These are phyloP conservation scores for Toxotes jaculatrix DNA, from an alignment of 2,113 vertebrate genomes.

Conservation along the genomic window DNA sequence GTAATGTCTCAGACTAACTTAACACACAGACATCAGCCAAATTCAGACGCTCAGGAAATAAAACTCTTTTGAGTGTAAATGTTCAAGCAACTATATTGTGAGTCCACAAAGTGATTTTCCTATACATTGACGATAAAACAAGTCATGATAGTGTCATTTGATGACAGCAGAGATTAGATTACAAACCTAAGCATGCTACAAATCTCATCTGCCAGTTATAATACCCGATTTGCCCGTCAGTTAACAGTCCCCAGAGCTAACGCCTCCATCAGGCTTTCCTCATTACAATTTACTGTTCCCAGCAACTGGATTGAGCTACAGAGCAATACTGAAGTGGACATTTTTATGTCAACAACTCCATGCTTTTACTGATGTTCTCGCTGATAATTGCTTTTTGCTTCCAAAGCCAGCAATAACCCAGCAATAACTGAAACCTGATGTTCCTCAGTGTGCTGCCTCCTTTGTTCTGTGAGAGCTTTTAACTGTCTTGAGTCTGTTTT, in stretches of 20 bases:
- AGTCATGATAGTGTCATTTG: constrained; percentile 49
- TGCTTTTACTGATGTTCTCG: constrained; percentile 67
- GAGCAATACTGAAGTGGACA: constrained; percentile 70
- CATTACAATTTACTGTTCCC: constrained; percentile 77
- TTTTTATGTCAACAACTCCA: constrained; percentile 76
- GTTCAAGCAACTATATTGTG: neutral
- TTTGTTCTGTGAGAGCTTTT: constrained; percentile 60
- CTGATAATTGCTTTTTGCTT: constrained; percentile 73
- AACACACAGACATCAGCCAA: neutral
- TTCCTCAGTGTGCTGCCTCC: constrained; percentile 49
- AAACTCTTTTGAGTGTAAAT: constrained; percentile 21
- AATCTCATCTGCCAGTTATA: constrained; percentile 73
- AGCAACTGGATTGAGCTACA: constrained; percentile 68
- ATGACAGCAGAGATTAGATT: constrained; percentile 66
- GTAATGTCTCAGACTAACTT: neutral
- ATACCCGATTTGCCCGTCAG: constrained; percentile 67
- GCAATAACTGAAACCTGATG: constrained; percentile 68
- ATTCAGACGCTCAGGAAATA: constrained; percentile 13
- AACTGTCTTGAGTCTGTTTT: constrained; percentile 51
- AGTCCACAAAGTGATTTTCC: constrained; percentile 38
- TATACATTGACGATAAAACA: constrained; percentile 43
- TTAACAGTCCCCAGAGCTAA: constrained; percentile 74
- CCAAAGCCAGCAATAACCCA: constrained; percentile 66
- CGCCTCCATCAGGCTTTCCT: constrained; percentile 72
- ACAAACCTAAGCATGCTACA: constrained; percentile 66